These are phyloP conservation scores for Pseudochaenichthys georgianus DNA, from an alignment of 2,797 vertebrate species.

Conservation along the genomic window DNA sequence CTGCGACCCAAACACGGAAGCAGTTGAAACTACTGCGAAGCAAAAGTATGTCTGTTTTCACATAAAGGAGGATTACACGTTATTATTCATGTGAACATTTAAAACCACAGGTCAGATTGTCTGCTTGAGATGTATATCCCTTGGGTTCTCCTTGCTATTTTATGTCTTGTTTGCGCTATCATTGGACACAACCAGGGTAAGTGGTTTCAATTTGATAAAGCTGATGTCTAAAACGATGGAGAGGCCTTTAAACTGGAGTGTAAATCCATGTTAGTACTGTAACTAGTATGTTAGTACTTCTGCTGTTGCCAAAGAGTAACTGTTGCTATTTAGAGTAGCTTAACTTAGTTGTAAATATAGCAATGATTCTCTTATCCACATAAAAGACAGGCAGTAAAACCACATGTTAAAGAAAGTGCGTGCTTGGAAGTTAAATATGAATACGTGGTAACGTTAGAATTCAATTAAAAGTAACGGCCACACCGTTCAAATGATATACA, in stretches of 20 bases:
- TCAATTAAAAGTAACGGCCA: too few species aligned
- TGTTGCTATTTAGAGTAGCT: too few species aligned
- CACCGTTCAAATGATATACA: too few species aligned
- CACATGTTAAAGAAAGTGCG: too few species aligned
- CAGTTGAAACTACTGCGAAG: not conserved
- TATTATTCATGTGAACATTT: not conserved
- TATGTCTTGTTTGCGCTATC: slow-evolving; percentile 51
- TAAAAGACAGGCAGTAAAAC: too few species aligned
- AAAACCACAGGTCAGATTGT: not conserved
- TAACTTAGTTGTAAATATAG: too few species aligned
- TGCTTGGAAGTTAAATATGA: too few species aligned
- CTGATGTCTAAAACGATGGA: not conserved
- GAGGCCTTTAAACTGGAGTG: not conserved
- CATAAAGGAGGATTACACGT: not conserved
- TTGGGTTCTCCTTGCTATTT: slow-evolving; percentile 39
- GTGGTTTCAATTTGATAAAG: not conserved
- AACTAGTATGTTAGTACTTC: too few species aligned
- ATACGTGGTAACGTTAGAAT: too few species aligned
- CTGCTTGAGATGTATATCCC: slow-evolving; percentile 35
- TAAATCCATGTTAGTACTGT: too few species aligned
- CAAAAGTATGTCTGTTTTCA: slow-evolving; percentile 4
- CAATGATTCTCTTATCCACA: too few species aligned
- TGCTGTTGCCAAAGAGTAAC: too few species aligned
- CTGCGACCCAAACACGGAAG: slow-evolving; percentile 73
- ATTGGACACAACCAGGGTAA: slow-evolving; percentile 57